phyloP scores from a whole-genome alignment of 2,113 vertebrate species.

The Fukomys damarensis region DNA sequence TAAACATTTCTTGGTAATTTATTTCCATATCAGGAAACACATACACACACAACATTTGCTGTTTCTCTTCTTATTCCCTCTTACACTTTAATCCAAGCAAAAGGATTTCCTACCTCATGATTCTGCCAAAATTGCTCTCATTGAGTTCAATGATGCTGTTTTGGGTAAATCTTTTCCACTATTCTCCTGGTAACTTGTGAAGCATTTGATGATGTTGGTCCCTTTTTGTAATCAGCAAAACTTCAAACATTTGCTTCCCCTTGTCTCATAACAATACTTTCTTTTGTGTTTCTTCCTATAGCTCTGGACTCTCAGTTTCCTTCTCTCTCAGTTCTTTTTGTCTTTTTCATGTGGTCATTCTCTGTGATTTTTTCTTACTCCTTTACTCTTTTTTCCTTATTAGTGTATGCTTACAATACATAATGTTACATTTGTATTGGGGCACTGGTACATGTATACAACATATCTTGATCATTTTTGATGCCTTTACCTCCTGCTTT shows the following conservation, averaged over 20 bases:
- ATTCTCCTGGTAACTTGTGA: neutral
- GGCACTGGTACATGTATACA: neutral
- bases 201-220: neutral
- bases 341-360: constrained; percentile 41
- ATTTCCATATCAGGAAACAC: constrained; percentile 13
- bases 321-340: neutral
- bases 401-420: neutral
- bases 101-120: constrained; percentile 1
- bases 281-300: neutral
- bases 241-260: neutral
- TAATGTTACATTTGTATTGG: neutral
- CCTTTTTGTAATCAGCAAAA: neutral
- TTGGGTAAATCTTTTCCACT: constrained; percentile 32
- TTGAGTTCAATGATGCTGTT: constrained; percentile 13
- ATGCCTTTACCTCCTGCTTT: neutral
- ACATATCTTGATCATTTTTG: neutral
- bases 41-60: neutral
- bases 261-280: constrained; percentile 25
- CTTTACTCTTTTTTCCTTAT: neutral
- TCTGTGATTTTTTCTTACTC: constrained; percentile 48
- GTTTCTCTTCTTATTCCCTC: constrained; percentile 17
- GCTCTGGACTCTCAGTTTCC: neutral
- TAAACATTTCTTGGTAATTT: constrained; percentile 6
- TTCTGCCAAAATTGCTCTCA: neutral
- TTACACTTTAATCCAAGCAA: constrained; percentile 7